phyloP scores from a whole-genome alignment of 2,888 invertebrate species.

The Drosophila parthenogenetica region DNA sequence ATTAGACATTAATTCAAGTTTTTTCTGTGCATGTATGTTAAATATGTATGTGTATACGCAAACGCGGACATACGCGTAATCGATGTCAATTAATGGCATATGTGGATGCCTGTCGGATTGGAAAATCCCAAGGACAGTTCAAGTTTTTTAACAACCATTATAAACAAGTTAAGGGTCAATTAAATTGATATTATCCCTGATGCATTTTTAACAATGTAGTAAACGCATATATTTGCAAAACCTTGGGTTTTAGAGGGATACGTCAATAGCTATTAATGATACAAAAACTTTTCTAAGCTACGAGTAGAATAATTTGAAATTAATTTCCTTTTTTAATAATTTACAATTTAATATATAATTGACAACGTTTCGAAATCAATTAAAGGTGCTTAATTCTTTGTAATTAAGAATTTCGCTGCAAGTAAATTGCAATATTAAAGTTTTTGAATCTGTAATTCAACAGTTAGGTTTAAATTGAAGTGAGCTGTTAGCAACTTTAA shows the following conservation, averaged over 20 bases:
- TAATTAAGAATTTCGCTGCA: no score
- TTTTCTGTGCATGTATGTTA: no score
- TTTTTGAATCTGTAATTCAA: no score
- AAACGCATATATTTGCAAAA: background rate
- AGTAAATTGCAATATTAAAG: no score
- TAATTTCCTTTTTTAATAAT: background rate
- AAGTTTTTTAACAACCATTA: background rate
- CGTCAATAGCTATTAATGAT: no score
- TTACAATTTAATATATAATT: background rate
- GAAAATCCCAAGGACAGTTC: conserved; percentile 11
- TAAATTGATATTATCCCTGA: conserved; percentile 2
- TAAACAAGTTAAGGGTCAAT: conserved; percentile 6
- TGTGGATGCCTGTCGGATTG: conserved; percentile 3
- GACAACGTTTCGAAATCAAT: background rate
- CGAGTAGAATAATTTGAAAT: no score
- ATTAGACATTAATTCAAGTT: no score
- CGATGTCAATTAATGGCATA: conserved; percentile 59
- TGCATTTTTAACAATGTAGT: background rate
- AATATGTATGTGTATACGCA: no score
- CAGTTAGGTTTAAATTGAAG: no score
- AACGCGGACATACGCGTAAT: conserved; percentile 21
- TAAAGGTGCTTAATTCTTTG: no score
- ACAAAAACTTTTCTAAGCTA: no score
- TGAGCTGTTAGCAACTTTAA: background rate
- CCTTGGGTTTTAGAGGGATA: background rate